phyloP scores from a whole-genome alignment of 1,140 invertebrate genomes.

The Aplysia californica region DNA sequence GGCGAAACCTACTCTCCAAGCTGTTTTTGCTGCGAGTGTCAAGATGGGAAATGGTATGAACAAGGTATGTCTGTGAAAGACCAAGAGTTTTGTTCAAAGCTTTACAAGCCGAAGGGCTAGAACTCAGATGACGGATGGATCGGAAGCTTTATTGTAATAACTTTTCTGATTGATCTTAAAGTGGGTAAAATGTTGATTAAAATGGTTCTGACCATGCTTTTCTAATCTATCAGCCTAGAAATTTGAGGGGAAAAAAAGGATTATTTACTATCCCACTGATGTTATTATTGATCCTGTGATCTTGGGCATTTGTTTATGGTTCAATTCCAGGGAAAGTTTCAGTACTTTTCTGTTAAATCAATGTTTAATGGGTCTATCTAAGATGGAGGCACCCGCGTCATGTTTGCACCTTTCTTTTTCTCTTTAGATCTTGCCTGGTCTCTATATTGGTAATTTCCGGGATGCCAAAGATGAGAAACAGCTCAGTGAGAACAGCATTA shows the following conservation, averaged over 20 bases:
- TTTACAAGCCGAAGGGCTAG: neutral
- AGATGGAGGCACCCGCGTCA: neutral
- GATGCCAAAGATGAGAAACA: slow-evolving; percentile 93
- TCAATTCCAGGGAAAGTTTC: neutral
- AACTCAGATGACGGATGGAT: neutral
- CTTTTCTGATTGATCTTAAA: neutral
- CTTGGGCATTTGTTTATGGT: neutral
- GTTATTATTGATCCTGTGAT: neutral
- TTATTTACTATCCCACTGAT: neutral
- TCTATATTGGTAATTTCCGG: slow-evolving; percentile 74
- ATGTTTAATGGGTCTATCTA: neutral
- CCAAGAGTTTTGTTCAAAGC: neutral
- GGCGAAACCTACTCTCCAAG: neutral
- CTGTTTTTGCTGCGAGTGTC: neutral
- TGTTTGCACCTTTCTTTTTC: slow-evolving; percentile 9
- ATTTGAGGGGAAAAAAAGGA: neutral
- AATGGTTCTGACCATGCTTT: neutral
- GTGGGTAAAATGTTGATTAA: neutral
- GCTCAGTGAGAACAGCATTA: slow-evolving; percentile 89
- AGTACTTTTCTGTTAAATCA: neutral
- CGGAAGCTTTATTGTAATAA: neutral
- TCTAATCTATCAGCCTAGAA: neutral
- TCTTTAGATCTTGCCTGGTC: slow-evolving; percentile 64
- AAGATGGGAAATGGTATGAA: slow-evolving; percentile 45
- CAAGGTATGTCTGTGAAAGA: slow-evolving; percentile 31